Conservation (phyloP, 2,113 vertebrate species). For the Vireo altiloquus region DNA sequence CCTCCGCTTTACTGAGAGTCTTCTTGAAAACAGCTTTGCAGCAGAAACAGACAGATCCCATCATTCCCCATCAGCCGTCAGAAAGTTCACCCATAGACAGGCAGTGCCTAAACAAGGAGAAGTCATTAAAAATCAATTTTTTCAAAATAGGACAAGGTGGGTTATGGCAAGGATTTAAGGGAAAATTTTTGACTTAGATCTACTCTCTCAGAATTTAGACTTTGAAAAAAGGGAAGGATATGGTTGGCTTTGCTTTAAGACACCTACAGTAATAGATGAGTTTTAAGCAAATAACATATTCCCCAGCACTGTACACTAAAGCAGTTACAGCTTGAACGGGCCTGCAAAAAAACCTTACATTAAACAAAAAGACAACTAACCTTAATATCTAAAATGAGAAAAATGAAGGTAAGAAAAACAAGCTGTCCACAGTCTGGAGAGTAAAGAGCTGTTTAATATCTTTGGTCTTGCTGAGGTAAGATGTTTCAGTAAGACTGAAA, state of each 20-base stretch:
- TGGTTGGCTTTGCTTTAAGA: neutral
- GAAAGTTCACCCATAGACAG: neutral
- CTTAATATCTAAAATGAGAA: neutral
- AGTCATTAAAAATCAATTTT: neutral
- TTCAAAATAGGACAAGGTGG: neutral
- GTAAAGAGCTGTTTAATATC: neutral
- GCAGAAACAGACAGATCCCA: neutral
- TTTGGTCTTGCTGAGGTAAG: neutral
- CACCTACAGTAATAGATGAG: neutral
- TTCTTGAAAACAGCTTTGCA: neutral
- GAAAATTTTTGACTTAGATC: neutral
- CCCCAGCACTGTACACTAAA: neutral
- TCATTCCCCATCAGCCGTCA: neutral
- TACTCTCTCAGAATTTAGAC: neutral
- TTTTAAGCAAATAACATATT: neutral
- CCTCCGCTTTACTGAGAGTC: neutral
- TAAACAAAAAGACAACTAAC: neutral
- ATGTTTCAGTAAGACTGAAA: neutral
- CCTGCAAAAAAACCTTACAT: neutral
- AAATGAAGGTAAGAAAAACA: neutral
- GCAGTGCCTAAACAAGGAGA: neutral
- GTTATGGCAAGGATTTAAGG: neutral
- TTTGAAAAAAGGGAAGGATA: neutral
- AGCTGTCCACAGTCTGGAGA: neutral
- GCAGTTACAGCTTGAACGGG: too few relatives aligned